Evolutionary conservation across 1,140 invertebrate species (phyloP), one percentile per base, ranked within the genome.

Genomic region (Zeugodacus cucurbitae): DNA sequence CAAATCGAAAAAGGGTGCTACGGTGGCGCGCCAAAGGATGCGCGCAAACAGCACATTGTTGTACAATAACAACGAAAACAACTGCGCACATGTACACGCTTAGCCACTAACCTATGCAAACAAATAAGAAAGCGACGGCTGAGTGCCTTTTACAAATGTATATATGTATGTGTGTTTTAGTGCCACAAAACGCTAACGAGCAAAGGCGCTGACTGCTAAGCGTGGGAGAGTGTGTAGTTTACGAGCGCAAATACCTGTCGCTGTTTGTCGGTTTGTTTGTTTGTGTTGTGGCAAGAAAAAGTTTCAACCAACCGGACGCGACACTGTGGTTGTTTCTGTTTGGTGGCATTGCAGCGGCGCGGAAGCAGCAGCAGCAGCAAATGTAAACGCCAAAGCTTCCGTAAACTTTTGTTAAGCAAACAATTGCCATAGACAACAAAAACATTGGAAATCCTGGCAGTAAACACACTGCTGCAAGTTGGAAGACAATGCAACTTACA

Each of bases 391-490:
- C 59, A 70, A 87, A 87, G 87, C 90, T 89, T 89, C 89, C 89
- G 91, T 91, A 91, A 92, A 92, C 91, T 92, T 92, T 92, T 92
- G 91, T 91, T 92, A 92, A 92, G 89, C 91, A 92, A 92, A 92
- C 91, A 92, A 92, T 91, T 92, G 90, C 26, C 89, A 91, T 90
- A 91, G 91, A 88, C 87, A 89, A 86, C 86, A 88, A 88, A 87
- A 87, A 87, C 91, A 92, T 91, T 91, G 91, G 89, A 92, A 92
- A 91, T 89, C 91, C 37, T 17, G 37, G 37, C 34, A 74, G 34
- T 44, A 7, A 7, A 90, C 90, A 90, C 91, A 91, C 87, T n/a
- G n/a, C n/a, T n/a, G n/a, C n/a, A n/a, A 37, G 67, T 20, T 37
- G 22, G 34, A 6, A 74, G 34, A 29, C 37, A 82, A 54, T 48